Conservation (phyloP, 2,797 vertebrate species). For the Enteromius fasciolatus region DNA sequence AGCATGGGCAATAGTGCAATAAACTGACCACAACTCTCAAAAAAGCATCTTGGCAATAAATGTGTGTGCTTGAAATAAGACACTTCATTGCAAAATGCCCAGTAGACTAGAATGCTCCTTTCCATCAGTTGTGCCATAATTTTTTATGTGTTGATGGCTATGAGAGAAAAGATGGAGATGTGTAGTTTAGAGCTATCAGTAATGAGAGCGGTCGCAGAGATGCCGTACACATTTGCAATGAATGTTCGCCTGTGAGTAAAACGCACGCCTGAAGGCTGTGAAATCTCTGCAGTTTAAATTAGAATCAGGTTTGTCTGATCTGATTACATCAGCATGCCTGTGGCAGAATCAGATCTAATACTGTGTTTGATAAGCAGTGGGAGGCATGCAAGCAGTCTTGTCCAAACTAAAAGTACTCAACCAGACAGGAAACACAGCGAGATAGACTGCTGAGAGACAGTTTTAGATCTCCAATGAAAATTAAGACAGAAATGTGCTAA, state of each 20-base stretch:
- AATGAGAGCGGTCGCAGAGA: slow-evolving; percentile 30
- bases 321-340: slow-evolving; percentile 23
- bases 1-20: slow-evolving; percentile 8
- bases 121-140: slow-evolving; percentile 1
- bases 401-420: slow-evolving; percentile 1
- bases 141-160: not conserved
- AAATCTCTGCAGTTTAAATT: slow-evolving; percentile 41
- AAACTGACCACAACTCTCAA: slow-evolving; percentile 41
- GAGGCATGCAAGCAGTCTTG: slow-evolving; percentile 16
- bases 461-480: slow-evolving; percentile 26
- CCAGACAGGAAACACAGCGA: slow-evolving; percentile 12
- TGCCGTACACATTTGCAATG: slow-evolving; percentile 33
- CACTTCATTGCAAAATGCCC: slow-evolving; percentile 18
- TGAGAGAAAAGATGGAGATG: not conserved
- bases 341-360: slow-evolving; percentile 29
- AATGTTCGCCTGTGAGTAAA: slow-evolving; percentile 41
- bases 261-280: slow-evolving; percentile 25
- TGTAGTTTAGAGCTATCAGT: not conserved
- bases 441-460: slow-evolving; percentile 21
- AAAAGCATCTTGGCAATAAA: slow-evolving; percentile 31
- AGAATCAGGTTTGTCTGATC: slow-evolving; percentile 37
- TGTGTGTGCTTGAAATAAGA: slow-evolving; percentile 27
- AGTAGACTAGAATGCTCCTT: slow-evolving; percentile 6
- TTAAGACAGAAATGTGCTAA: not conserved
- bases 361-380: slow-evolving; percentile 27